Evolutionary conservation across 2,888 invertebrate genomes (phyloP), one percentile per base, ranked within the genome.

Genomic region (Kryphioiulus occultus): DNA sequence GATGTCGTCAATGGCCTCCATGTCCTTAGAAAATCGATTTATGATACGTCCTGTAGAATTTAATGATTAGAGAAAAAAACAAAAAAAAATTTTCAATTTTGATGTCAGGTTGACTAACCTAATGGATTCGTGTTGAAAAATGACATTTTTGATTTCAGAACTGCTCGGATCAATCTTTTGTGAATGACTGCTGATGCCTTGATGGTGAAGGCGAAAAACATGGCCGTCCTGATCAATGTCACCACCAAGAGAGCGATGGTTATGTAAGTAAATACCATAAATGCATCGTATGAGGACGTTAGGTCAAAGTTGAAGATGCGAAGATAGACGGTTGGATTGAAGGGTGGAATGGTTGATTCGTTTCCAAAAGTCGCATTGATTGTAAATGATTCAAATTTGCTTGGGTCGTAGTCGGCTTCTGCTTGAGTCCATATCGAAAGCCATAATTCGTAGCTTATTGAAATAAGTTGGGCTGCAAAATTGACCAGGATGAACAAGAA

Each of bases 101-200:
- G n/a, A n/a, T n/a, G n/a, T n/a, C n/a, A n/a, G n/a, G n/a, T n/a
- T n/a, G 53, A 47, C 84, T 93, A 92, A 95, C 96, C 96, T 19
- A 96, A 95, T 0, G 97, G 96, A 92, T 97, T 98, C 3, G 94
- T 94, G 91, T 97, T 96, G 92, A 98, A 98, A 93, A 98, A 98
- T 32, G 94, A 93, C 94, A 97, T 96, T 0, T 96, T 95, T 0
- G 96, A 95, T 26, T 95, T 93, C 2, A 96, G 95, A 30, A 98
- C 94, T 42, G 95, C 93, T 22, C 93, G 92, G 91, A 97, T 97
- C 97, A 98, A 97, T 22, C 92, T 93, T 92, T 96, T 95, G 92
- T 98, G 98, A 0, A 98, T 93, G 5, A 93, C 94, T 4, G 94
- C 94, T 0, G 97, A 96, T 0, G 97, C 95, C 78, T 93, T 94